Conservation (phyloP, 2,888 invertebrate species). For the Drymonia ruficornis region DNA sequence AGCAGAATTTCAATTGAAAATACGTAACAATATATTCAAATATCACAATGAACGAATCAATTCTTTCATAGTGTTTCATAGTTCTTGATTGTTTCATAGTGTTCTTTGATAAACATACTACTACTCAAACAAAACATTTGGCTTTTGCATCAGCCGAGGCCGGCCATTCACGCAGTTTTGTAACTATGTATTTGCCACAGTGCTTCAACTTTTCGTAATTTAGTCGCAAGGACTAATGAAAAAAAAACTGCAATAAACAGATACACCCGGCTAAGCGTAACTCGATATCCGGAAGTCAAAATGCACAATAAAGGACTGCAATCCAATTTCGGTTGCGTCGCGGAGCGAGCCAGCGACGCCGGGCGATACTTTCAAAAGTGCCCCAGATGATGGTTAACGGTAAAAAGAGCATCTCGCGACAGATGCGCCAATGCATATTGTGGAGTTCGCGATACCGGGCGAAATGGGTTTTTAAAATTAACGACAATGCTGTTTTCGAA, state of each 20-base stretch:
- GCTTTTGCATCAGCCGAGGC: not conserved
- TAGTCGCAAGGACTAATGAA: not conserved
- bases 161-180: not conserved
- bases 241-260: conserved; percentile 6
- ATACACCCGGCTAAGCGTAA: conserved; percentile 21
- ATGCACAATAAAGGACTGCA: conserved; percentile 65
- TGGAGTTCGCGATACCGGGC: conserved; percentile 40
- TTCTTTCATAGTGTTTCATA: no score
- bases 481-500: conserved; percentile 11
- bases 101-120: no score
- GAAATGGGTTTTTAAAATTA: conserved; percentile 32
- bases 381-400: conserved; percentile 82
- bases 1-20: no score
- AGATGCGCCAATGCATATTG: conserved; percentile 66
- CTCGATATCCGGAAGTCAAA: conserved; percentile 44
- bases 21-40: no score
- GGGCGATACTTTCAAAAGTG: conserved; percentile 80
- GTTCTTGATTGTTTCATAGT: no score
- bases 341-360: conserved; percentile 32
- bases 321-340: conserved; percentile 62
- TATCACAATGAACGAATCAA: no score
- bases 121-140: not conserved
- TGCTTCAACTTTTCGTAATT: not conserved
- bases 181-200: not conserved
- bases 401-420: conserved; percentile 72